Conservation (phyloP, 2,113 vertebrate genomes). For the Promerops cafer region DNA sequence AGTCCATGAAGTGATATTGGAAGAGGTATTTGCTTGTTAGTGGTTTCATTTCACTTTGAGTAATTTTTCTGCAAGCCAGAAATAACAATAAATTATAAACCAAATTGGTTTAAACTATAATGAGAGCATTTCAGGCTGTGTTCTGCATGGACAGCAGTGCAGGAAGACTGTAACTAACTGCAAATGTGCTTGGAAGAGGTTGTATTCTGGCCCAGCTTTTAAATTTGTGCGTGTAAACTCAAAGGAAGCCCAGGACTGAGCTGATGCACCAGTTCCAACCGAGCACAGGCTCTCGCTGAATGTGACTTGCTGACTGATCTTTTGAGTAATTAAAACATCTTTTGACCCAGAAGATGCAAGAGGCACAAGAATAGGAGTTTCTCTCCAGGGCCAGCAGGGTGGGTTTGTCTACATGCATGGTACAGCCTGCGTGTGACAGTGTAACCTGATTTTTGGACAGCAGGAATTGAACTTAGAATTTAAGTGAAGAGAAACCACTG, state of each 20-base stretch:
- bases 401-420: accelerated
- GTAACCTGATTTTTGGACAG: not conserved
- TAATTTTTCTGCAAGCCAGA: conserved; percentile 5
- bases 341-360: not conserved
- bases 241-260: not conserved
- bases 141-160: not conserved
- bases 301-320: accelerated
- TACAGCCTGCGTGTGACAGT: not conserved
- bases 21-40: not conserved
- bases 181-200: not conserved
- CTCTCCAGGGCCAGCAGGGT: not conserved
- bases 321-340: not conserved
- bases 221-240: not conserved
- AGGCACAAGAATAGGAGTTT: not conserved
- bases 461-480: not conserved
- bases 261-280: not conserved
- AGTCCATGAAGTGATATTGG: not conserved
- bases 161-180: not conserved
- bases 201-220: not conserved
- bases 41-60: not conserved
- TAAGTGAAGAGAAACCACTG: not conserved
- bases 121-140: not conserved
- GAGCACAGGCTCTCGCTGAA: not conserved
- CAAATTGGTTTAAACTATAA: not conserved
- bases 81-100: not conserved